A percentile compares a stretch with the other conserved stretches of the same genome.
phyloP scores from a whole-genome alignment of 2,888 invertebrate species.

The Tenthredo amoena region DNA sequence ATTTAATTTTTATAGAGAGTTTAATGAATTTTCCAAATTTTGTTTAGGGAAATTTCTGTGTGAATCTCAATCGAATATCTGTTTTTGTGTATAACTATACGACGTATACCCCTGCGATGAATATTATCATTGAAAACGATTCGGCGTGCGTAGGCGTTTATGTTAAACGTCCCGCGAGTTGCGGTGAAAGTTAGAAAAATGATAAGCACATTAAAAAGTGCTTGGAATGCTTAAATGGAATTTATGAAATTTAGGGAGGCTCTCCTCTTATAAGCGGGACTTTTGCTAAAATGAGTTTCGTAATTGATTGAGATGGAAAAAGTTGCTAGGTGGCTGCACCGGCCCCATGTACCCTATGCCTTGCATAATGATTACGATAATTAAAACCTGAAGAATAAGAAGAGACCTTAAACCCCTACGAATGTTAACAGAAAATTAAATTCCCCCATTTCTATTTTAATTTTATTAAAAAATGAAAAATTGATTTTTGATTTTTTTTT shows the following conservation, averaged over 20 bases:
- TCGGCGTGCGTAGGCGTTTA: not conserved
- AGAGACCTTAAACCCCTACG: no score
- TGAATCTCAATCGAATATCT: no score
- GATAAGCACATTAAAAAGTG: slow-evolving; percentile 44
- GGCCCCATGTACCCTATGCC: no score
- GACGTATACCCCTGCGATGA: not conserved
- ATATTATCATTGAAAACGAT: slow-evolving; percentile 16
- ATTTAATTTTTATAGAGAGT: not conserved
- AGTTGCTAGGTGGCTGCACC: slow-evolving; percentile 22
- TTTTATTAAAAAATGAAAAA: no score
- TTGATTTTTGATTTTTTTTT: no score
- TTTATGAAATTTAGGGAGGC: slow-evolving; percentile 13
- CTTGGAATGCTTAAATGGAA: slow-evolving; percentile 37
- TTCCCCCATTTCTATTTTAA: no score
- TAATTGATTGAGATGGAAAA: slow-evolving; percentile 35
- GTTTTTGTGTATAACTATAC: no score
- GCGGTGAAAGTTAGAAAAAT: slow-evolving; percentile 33
- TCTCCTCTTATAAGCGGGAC: not conserved
- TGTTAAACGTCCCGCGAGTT: not conserved
- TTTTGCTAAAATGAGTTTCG: slow-evolving; percentile 39
- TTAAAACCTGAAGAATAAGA: not conserved
- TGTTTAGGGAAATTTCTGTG: no score
- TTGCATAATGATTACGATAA: slow-evolving; percentile 8
- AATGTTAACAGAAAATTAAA: no score
- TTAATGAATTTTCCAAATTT: no score